A percentile compares a stretch with the other conserved stretches of the same genome.
These are phyloP conservation scores for Caenorhabditis latens DNA, from an alignment of 1,140 invertebrate species.

Conservation along the genomic window DNA sequence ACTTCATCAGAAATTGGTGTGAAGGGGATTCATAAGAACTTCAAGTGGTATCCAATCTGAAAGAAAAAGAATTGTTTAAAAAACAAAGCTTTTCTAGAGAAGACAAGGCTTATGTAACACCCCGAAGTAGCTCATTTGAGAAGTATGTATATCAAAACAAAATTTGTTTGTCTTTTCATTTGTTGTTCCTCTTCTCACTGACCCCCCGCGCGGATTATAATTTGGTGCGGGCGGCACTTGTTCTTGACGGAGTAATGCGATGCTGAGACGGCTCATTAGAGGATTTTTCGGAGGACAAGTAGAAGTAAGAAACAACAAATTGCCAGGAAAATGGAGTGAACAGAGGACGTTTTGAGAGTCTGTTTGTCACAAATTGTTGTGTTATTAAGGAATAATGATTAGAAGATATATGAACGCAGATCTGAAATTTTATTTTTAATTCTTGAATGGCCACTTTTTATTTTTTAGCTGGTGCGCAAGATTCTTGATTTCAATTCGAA, in stretches of 20 bases:
- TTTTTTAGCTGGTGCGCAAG: no score
- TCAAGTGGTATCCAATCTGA: background rate
- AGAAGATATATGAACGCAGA: no score
- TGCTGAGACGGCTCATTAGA: slow-evolving; percentile 45
- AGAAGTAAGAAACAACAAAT: slow-evolving; percentile 36
- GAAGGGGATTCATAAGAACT: background rate
- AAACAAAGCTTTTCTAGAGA: background rate
- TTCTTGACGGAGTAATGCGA: slow-evolving; percentile 50
- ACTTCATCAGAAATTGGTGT: slow-evolving; percentile 16
- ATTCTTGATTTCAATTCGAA: no score
- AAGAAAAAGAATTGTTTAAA: background rate
- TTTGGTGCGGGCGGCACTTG: slow-evolving; percentile 49
- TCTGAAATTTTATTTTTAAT: no score
- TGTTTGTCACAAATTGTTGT: slow-evolving; percentile 6
- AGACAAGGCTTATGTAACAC: background rate
- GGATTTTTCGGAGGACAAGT: slow-evolving; percentile 1
- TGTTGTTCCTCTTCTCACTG: slow-evolving; percentile 48
- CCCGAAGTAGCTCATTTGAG: slow-evolving; percentile 19
- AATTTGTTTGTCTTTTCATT: slow-evolving; percentile 52
- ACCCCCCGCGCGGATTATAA: slow-evolving; percentile 46
- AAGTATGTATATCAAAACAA: slow-evolving; percentile 40
- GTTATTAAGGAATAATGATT: background rate
- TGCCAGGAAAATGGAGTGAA: slow-evolving; percentile 32
- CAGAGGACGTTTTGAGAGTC: background rate
- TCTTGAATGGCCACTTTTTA: no score